Base-by-base conservation (phyloP, 1,140 invertebrate genomes). In the Asobara japonica region DNA sequence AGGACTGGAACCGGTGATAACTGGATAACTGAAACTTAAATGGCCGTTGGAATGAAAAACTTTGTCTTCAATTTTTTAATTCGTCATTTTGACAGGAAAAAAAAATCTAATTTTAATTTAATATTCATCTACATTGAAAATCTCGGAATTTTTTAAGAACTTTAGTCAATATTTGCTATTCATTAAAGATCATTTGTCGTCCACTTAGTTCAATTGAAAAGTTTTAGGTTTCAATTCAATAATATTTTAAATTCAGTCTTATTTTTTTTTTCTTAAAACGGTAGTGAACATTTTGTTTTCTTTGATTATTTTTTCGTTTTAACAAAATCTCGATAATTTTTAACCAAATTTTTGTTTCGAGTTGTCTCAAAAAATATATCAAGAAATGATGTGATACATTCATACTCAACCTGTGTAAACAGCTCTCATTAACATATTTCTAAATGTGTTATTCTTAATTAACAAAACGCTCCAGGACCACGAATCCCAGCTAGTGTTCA, bases 401-500 rank as follows among this genome's bases (percentile, higher is more conserved):
- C 27, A 67, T 67, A 67, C 65, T 67, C 27, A 67, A 51, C 65
- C 51, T 38, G 51, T 33, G 41, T 64, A 13, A 38, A 56, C 29
- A 56, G 45, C 29, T 61, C 27, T 10, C 66, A 62, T 73, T 69
- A 64, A 27, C 25, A 25, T 71, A 72, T 13, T 65, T 64, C 27
- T n/a, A 31, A 22, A 16, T 71, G 31, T 56, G 51, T 38, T 60
- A 65, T 61, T 70, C 16, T 70, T 62, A 38, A 64, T 62, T 30
- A 64, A 45, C n/a, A 70, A 29, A 45, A 36, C 29, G 66, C 69
- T 76, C 74, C 75, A 4, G 18, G 25, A 65, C 45, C 48, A 68
- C 60, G 22, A 68, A 31, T 76, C 48, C 75, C 72, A 74, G 64
- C 30, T 56, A 64, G 22, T 41, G 65, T 65, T n/a, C 38, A 73